phyloP scores from a whole-genome alignment of 1,140 invertebrate genomes.

The Drosophila sulfurigaster region DNA sequence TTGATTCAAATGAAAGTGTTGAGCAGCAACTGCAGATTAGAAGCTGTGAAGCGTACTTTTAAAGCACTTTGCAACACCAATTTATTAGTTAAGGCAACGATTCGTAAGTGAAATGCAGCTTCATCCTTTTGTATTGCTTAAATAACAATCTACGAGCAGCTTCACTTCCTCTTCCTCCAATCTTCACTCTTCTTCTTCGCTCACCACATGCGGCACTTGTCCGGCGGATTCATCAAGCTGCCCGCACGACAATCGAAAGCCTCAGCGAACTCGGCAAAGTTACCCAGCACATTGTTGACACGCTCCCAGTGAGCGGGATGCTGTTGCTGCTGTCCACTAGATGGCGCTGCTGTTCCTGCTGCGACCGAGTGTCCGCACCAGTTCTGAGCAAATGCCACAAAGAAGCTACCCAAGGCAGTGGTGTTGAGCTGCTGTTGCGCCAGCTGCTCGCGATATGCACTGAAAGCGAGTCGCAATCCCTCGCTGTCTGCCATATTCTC shows the following conservation, averaged over 20 bases:
- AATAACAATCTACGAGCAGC: not conserved
- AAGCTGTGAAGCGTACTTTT: no score
- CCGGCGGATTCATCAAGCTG: constrained; percentile 65
- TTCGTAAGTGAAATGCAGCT: no score
- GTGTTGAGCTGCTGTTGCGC: no score
- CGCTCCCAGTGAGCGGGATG: constrained; percentile 64
- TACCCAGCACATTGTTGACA: constrained; percentile 78
- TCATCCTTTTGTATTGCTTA: no score
- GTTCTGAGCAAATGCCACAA: constrained; percentile 74
- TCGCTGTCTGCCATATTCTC: constrained; percentile 82
- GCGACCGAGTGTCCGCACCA: constrained; percentile 64
- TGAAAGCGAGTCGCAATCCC: constrained; percentile 70
- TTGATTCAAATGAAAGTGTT: no score
- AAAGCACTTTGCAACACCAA: no score
- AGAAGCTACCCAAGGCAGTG: constrained; percentile 49
- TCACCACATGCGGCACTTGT: constrained; percentile 75
- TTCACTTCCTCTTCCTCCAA: not conserved
- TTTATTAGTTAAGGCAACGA: no score
- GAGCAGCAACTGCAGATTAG: no score
- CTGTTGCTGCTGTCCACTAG: constrained; percentile 3
- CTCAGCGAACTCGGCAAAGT: constrained; percentile 71
- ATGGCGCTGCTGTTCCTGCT: constrained; percentile 2
- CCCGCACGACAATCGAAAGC: constrained; percentile 57
- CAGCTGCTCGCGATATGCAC: constrained; percentile 37
- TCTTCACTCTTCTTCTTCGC: not conserved